phyloP scores from a whole-genome alignment of 1,140 invertebrate species.

The Pseudobourletiella spinata region DNA sequence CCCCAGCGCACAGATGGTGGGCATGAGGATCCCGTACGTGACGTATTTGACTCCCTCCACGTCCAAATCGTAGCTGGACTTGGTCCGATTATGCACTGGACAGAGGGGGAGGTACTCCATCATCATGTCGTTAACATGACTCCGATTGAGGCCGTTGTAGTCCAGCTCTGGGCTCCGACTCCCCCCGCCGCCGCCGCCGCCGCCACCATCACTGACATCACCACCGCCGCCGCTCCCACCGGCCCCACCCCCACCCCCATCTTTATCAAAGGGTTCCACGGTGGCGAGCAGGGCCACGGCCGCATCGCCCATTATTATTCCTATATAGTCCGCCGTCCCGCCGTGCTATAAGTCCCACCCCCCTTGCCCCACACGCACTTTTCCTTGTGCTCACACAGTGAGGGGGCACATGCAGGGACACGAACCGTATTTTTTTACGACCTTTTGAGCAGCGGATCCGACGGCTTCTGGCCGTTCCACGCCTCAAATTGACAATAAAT shows the following conservation, averaged over 20 bases:
- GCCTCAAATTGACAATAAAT: no score
- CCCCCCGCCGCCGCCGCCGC: neutral
- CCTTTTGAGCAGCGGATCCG: no score
- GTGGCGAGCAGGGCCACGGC: neutral
- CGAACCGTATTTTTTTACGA: no score
- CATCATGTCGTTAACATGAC: neutral
- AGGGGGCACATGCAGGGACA: no score
- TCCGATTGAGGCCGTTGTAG: neutral
- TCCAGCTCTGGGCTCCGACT: neutral
- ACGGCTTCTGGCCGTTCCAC: no score
- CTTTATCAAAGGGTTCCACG: neutral
- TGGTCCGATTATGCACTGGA: neutral
- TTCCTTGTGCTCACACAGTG: no score
- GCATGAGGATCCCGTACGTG: constrained; percentile 59
- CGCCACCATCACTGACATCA: neutral
- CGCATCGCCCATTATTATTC: constrained; percentile 3
- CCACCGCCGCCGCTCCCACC: neutral
- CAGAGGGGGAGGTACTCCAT: neutral
- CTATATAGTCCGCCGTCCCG: no score
- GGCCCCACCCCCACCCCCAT: neutral
- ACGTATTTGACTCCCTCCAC: constrained; percentile 47
- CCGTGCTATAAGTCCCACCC: no score
- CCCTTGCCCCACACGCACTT: no score
- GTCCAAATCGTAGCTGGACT: neutral
- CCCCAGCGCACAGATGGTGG: constrained; percentile 58